Base-by-base conservation (phyloP, 2,888 invertebrate species). In the Epicampocera succincta region DNA sequence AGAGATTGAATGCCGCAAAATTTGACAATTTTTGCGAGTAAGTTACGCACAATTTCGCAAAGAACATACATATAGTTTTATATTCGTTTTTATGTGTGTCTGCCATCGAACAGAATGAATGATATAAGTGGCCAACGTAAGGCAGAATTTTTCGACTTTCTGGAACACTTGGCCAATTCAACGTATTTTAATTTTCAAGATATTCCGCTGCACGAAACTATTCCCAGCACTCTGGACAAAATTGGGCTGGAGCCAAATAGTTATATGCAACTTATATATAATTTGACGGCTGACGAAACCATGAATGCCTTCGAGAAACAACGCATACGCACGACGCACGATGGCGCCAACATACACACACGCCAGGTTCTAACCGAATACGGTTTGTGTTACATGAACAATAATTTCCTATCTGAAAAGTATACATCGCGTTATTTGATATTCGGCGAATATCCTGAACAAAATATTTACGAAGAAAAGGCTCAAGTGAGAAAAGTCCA, bases 221-320 rank as follows among this genome's bases (percentile, higher is more conserved):
- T 89, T 17, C 88, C 89, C 3, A 84, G 85, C n/a, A 86, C 85
- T 3, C 81, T 88, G 4, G 73, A 87, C 56, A 69, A 80, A 3
- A 69, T 89, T 8, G 65, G 83, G 5, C 85, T 91, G 0, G 73
- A 86, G 17, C 89, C 91, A 0, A 72, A 86, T 21, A 80, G 87
- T n/a, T 91, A 91, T n/a, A 90, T 91, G 87, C 73, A 86, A 19
- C 52, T 91, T 2, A 91, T 91, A 21, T 90, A 88, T 63, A 90
- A 90, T 86, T 77, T 91, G 9, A 90, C 91, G 0, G 84, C 84
- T 4, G 89, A 89, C 40, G 85, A 83, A 6, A 86, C 85, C 11
- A 86, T 79, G 21, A 81, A 83, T 13, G 19, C 78, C 0, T 77
- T 74, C 21, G 75, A 60, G 4, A 78, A 78, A 6, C 21, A 72